Evolutionary conservation across 2,888 invertebrate species (phyloP), one percentile per base, ranked within the genome.

Genomic region (Pyrrhia umbra): DNA sequence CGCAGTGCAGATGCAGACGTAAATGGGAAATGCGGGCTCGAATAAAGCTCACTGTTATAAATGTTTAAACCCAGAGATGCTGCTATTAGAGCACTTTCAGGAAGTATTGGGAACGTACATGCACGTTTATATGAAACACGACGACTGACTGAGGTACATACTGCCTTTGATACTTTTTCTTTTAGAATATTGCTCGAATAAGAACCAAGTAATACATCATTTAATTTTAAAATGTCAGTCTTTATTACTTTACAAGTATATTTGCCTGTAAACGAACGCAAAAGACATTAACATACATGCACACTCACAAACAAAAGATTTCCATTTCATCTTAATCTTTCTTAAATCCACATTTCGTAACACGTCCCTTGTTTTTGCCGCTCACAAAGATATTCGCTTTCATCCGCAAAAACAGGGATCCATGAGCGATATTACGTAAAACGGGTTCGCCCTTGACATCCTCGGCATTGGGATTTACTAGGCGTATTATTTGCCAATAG

Each of bases 401-500:
- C 43, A 42, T 57, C 25, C 49, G 30, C 68, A 74, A 68, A 68
- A 71, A 74, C 75, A 45, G 54, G 52, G 54, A 40, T 50, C 21
- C 21, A 30, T 27, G 21, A 25, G 50, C 25, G 42, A 58, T 71
- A 68, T 74, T 74, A 55, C 37, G 50, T 54, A 61, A 67, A 67
- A 49, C 56, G 56, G 43, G 27, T 40, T 54, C 13, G 62, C 10
- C 71, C 54, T 71, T 71, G 62, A 58, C 61, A 55, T 51, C n/a
- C 20, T 43, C 37, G 37, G 54, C 40, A 39, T 54, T 72, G 50
- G 39, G 37, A 66, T 58, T 54, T 27, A 47, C 60, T 40, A 51
- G 40, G 40, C 25, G 37, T 72, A 59, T 68, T 74, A 74, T 68
- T 68, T 50, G 51, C 57, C 58, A 64, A 63, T 73, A 61, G 54